Evolutionary conservation across 1,140 invertebrate genomes (phyloP).

Genomic region (Orius insidiosus): DNA sequence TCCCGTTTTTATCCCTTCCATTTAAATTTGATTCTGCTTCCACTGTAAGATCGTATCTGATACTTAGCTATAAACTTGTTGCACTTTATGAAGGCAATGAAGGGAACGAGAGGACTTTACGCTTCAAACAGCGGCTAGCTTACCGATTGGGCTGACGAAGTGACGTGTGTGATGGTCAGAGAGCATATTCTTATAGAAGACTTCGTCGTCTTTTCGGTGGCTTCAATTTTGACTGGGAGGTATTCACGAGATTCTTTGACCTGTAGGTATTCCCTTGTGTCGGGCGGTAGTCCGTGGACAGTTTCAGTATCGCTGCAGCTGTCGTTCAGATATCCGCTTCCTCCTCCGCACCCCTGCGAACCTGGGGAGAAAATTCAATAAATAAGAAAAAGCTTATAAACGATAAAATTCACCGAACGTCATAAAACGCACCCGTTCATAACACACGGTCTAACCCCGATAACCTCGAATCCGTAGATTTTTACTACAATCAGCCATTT

Average conservation of each 20-base stretch:
- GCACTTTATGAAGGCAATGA: no score
- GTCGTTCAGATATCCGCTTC: conserved; percentile 27
- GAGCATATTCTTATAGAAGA: conserved; percentile 23
- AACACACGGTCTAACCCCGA: neutral
- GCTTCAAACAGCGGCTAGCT: no score
- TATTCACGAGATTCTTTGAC: neutral
- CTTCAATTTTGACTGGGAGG: conserved; percentile 20
- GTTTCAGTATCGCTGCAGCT: conserved; percentile 32
- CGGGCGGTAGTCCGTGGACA: conserved; percentile 16
- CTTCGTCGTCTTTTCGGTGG: conserved; percentile 23
- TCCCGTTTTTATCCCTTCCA: no score
- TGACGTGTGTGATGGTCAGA: neutral
- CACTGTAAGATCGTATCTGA: no score
- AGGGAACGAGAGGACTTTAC: no score
- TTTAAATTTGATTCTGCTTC: no score
- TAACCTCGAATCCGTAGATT: no score
- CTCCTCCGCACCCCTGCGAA: conserved; percentile 22
- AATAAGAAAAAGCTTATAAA: no score
- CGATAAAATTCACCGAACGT: neutral
- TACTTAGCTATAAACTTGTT: no score
- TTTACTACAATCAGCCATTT: no score
- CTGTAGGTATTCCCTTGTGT: conserved; percentile 17
- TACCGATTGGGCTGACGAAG: no score
- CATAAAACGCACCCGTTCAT: neutral
- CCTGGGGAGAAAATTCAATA: conserved; percentile 21